Evolutionary conservation across 2,113 vertebrate species (phyloP).

Genomic region (Enhydra lutris): DNA sequence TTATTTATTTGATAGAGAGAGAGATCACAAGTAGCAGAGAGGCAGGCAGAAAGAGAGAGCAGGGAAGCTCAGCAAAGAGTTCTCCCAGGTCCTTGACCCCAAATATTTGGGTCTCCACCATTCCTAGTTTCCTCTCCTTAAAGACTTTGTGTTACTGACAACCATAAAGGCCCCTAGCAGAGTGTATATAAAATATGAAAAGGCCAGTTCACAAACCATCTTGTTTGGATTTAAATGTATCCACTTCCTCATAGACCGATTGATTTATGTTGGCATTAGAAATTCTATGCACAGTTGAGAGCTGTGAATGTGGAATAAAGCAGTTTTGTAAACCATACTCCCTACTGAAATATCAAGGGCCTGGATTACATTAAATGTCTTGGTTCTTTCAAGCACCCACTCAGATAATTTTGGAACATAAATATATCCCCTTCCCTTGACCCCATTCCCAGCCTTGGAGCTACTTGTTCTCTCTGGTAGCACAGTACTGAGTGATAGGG

Average conservation of each 20-base stretch:
- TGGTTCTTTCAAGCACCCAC: neutral
- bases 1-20: no score
- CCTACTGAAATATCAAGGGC: neutral
- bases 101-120: neutral
- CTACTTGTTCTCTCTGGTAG: neutral
- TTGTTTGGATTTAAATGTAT: slow-evolving; percentile 6
- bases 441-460: neutral
- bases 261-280: neutral
- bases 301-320: neutral
- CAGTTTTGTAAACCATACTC: neutral
- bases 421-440: neutral
- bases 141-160: neutral
- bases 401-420: slow-evolving; percentile 25
- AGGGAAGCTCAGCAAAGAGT: neutral
- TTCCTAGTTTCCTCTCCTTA: neutral
- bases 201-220: neutral
- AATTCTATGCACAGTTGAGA: neutral
- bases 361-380: slow-evolving; percentile 22
- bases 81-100: neutral
- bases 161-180: neutral
- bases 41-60: no score
- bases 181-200: neutral
- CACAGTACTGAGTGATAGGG: neutral
- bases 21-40: no score
- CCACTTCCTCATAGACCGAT: neutral